phyloP scores from a whole-genome alignment of 2,888 invertebrate genomes.

The Anthophora plumipes region DNA sequence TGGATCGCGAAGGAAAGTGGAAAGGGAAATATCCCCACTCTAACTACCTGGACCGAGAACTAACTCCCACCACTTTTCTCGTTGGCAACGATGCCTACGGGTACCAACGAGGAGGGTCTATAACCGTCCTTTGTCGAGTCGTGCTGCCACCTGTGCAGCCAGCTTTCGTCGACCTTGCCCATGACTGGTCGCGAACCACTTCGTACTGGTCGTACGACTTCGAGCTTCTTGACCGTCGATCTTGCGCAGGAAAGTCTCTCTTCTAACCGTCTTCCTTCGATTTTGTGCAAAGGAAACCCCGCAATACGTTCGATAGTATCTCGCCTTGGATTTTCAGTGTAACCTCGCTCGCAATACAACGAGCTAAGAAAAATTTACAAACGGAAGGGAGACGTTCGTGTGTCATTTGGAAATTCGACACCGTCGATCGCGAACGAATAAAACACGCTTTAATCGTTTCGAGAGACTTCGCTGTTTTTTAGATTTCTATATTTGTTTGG shows the following conservation, averaged over 20 bases:
- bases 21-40: constrained; percentile 60
- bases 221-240: constrained; percentile 40
- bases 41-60: constrained; percentile 16
- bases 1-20: constrained; percentile 58
- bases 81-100: constrained; percentile 72
- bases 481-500: too few relatives aligned
- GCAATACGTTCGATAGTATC: background rate
- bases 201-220: constrained; percentile 47
- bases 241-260: constrained; percentile 33
- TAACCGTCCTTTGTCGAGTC: constrained; percentile 75
- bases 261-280: constrained; percentile 14
- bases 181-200: constrained; percentile 63
- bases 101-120: constrained; percentile 71
- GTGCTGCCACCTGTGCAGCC: constrained; percentile 83
- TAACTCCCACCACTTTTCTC: constrained; percentile 59
- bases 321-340: background rate
- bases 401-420: background rate
- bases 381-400: background rate
- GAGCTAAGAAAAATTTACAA: background rate
- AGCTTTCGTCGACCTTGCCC: constrained; percentile 70
- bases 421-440: background rate
- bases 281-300: constrained; percentile 5
- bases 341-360: background rate
- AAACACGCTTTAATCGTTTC: background rate
- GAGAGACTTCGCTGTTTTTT: background rate